A percentile compares a stretch with the other conserved stretches of the same genome.
Conservation (phyloP, 2,113 vertebrate genomes). For the Erythrocercus mccallii region DNA sequence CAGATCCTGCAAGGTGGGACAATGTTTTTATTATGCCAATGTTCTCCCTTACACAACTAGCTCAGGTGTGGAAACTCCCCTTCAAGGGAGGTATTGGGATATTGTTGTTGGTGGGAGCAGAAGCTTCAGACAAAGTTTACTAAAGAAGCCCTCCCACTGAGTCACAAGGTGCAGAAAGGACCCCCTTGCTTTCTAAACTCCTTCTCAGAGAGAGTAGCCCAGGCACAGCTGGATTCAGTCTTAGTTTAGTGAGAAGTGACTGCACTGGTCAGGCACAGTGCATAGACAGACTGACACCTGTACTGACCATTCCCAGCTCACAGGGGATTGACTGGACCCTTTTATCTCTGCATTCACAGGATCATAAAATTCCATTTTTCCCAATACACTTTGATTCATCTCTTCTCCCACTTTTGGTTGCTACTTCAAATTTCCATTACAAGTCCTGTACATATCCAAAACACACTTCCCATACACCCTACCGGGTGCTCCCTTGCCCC, state of each 20-base stretch:
- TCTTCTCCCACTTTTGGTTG: not conserved
- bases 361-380: not conserved
- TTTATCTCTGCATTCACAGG: not conserved
- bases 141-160: not conserved
- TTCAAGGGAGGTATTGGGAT: not conserved
- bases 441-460: not conserved
- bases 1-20: fast-evolving
- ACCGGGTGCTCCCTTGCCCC: not conserved
- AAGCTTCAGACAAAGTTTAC: not conserved
- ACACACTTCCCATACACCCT: not conserved
- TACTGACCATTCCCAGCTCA: not conserved
- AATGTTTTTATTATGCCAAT: not conserved
- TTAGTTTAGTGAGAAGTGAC: not conserved
- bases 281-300: not conserved
- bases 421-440: not conserved
- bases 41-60: not conserved
- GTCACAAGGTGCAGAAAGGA: not conserved
- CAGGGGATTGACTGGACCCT: not conserved
- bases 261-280: not conserved
- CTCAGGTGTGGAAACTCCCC: not conserved
- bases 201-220: not conserved
- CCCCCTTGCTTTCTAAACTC: not conserved
- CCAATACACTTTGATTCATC: not conserved
- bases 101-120: fast-evolving
- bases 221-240: not conserved